Conservation (phyloP, 2,113 vertebrate genomes). For the Hydropotes inermis region DNA sequence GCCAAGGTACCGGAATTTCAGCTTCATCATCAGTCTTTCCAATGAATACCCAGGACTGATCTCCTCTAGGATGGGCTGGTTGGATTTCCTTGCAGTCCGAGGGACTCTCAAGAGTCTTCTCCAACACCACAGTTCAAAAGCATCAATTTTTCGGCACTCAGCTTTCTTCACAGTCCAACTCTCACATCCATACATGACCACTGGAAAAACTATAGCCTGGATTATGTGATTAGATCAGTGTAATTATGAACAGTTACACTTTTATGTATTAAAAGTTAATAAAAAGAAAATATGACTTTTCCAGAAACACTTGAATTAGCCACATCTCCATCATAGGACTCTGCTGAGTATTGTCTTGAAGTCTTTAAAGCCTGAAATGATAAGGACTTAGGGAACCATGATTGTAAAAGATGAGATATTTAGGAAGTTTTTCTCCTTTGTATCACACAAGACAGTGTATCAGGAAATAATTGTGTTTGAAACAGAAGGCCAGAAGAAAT, state of each 20-base stretch:
- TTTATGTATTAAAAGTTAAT: conserved; percentile 19
- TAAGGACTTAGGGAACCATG: background rate
- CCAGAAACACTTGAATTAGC: conserved; percentile 27
- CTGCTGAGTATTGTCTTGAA: background rate
- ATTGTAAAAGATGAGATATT: background rate
- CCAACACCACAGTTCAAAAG: no score
- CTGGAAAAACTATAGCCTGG: background rate
- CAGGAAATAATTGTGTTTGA: background rate
- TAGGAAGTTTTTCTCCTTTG: background rate
- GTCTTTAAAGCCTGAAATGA: background rate
- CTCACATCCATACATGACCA: no score
- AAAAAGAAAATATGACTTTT: background rate
- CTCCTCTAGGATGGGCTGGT: no score
- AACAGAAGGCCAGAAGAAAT: background rate
- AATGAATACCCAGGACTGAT: no score
- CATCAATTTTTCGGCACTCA: no score
- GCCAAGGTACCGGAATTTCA: no score
- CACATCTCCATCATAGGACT: background rate
- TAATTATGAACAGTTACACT: background rate
- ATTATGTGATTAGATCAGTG: background rate
- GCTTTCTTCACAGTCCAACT: no score
- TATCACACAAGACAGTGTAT: background rate
- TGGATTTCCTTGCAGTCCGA: no score
- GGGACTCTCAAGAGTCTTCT: no score
- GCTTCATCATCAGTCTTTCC: no score